Evolutionary conservation across 2,113 vertebrate species (phyloP).

Genomic region (Prionailurus bengalensis): DNA sequence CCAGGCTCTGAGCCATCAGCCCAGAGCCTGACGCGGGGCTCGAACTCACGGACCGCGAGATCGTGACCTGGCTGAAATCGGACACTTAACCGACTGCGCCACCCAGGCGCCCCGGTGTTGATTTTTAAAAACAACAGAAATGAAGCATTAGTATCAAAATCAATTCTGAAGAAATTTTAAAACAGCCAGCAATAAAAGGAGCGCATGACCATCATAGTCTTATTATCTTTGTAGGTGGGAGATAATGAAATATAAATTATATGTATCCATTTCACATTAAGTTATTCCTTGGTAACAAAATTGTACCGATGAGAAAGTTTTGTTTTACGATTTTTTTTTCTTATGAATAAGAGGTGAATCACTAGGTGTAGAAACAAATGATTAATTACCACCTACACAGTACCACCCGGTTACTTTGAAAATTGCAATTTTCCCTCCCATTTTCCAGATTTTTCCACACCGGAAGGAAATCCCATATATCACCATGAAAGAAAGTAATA

Average conservation of each 20-base stretch:
- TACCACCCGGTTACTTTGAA: slow-evolving; percentile 50
- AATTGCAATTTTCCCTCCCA: neutral
- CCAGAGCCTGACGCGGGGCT: no score
- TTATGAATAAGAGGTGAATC: slow-evolving; percentile 60
- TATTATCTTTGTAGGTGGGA: neutral
- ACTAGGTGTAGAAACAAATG: slow-evolving; percentile 24
- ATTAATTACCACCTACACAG: slow-evolving; percentile 60
- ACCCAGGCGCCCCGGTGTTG: neutral
- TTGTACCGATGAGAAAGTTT: neutral
- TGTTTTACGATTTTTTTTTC: neutral
- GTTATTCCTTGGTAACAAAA: neutral
- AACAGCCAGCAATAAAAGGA: neutral
- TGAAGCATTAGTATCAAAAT: neutral
- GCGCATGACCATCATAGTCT: neutral
- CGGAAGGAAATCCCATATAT: neutral
- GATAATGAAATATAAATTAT: neutral
- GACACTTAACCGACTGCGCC: no score
- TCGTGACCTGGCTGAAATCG: no score
- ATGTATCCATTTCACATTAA: neutral
- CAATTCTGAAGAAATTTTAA: neutral
- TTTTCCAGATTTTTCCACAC: slow-evolving; percentile 13
- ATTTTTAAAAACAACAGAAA: neutral
- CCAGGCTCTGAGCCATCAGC: no score
- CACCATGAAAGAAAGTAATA: neutral
- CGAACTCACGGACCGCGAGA: no score